Evolutionary conservation across 2,113 vertebrate genomes (phyloP), one percentile per base, ranked within the genome.

Genomic region (Aphyosemion australe): DNA sequence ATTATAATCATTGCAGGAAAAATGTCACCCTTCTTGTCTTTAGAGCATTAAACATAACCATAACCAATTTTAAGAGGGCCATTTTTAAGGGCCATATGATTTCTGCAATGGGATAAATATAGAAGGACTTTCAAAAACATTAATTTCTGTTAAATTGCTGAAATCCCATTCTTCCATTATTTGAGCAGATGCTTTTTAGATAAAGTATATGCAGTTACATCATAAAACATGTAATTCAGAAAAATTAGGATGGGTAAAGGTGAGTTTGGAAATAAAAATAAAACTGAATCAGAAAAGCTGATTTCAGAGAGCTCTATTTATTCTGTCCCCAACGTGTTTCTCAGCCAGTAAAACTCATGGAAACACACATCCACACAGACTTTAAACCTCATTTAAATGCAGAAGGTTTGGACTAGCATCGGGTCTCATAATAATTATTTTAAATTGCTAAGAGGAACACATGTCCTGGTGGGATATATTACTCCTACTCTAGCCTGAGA

Each of bases 351-450:
- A 68, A 78, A 64, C 60, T 48, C 48, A 56, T 15, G 9, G 12
- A 47, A 20, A 41, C 54, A 57, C 16, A 64, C 34, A 60, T 37
- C 37, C 8, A 61, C 51, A 48, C 19, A 51, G 37, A 68, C 49
- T 55, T 46, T 34, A 8, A 64, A 84, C 86, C 93, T 95, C 93
- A 95, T 96, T 96, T 93, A 92, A 93, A 96, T 96, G 93, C 93
- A 94, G 91, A 93, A 93, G 92, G 93, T 93, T 93, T 92, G 93
- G 91, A 37, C 93, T 93, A 94, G 93, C 93, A 94, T 96, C 94
- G 93, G 94, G 93, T 95, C 94, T 95, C 94, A 95, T 93, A 95
- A 94, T 95, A 96, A 96, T 96, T 96, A 95, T 95, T 97, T 96
- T 94, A 95, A 95, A 97, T 96, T 95, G 94, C 95, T 94, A 94